Evolutionary conservation across 2,888 invertebrate species (phyloP).

Genomic region (Mythimna vitellina): DNA sequence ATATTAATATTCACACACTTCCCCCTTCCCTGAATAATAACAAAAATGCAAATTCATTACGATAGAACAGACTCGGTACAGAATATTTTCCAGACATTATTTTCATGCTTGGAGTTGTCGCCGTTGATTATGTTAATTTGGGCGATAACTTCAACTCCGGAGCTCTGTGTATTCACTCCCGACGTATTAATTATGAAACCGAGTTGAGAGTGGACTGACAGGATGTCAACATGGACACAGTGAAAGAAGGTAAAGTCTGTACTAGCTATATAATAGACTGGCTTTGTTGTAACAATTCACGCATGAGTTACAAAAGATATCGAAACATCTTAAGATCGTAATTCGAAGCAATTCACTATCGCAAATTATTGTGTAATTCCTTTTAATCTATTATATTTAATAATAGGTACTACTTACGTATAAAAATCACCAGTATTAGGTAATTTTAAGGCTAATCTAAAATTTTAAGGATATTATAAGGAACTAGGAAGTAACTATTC

Average conservation of each 20-base stretch:
- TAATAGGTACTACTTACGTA: too few species aligned
- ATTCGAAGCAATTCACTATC: neutral
- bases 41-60: slow-evolving; percentile 46
- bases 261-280: too few species aligned
- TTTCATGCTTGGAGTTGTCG: slow-evolving; percentile 21
- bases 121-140: slow-evolving; percentile 55
- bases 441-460: too few species aligned
- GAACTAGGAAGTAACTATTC: too few species aligned
- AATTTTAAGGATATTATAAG: too few species aligned
- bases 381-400: too few species aligned
- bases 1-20: slow-evolving; percentile 39
- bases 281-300: too few species aligned
- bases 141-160: slow-evolving; percentile 44
- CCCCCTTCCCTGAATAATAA: slow-evolving; percentile 29
- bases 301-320: too few species aligned
- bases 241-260: neutral
- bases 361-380: neutral
- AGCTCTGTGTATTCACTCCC: slow-evolving; percentile 46
- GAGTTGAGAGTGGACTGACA: slow-evolving; percentile 42
- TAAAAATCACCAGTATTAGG: too few species aligned
- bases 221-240: slow-evolving; percentile 11
- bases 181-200: slow-evolving; percentile 53
- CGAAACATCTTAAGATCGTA: neutral
- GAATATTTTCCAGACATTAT: slow-evolving; percentile 40
- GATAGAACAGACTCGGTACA: slow-evolving; percentile 13